phyloP scores from a whole-genome alignment of 1,140 invertebrate species.

The Metopolophium dirhodum region DNA sequence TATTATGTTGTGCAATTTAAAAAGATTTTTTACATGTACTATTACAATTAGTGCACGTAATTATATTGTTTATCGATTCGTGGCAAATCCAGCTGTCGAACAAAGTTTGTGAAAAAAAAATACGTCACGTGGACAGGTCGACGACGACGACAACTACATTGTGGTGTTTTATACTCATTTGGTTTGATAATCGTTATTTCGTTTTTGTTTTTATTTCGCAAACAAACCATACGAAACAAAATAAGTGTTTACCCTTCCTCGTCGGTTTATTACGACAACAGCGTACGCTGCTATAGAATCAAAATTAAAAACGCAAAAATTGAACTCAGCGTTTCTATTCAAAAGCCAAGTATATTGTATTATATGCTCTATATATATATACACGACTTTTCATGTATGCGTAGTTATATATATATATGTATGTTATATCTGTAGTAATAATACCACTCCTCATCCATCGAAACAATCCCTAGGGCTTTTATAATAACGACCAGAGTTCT shows the following conservation, averaged over 20 bases:
- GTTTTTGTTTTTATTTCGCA: not conserved
- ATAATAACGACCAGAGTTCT: constrained; percentile 32
- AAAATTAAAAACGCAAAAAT: constrained; percentile 9
- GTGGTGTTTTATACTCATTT: not conserved
- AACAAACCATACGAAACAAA: not conserved
- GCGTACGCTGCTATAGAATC: not conserved
- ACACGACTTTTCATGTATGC: too few relatives aligned
- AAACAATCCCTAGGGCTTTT: constrained; percentile 36
- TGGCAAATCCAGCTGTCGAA: not conserved
- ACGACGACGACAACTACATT: not conserved
- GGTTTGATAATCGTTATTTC: not conserved
- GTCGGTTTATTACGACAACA: not conserved
- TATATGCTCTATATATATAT: not conserved
- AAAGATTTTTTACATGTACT: too few relatives aligned
- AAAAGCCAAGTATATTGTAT: constrained; percentile 6
- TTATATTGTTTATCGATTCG: not conserved
- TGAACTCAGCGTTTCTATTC: not conserved
- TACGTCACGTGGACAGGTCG: not conserved
- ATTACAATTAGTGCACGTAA: not conserved
- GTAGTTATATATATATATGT: not conserved
- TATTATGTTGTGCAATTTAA: too few relatives aligned
- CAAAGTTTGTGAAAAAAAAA: not conserved
- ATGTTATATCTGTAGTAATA: not conserved
- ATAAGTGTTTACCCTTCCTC: not conserved
- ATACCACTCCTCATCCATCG: not conserved